phyloP scores from a whole-genome alignment of 2,888 invertebrate genomes.

The Drosophila bunnanda region DNA sequence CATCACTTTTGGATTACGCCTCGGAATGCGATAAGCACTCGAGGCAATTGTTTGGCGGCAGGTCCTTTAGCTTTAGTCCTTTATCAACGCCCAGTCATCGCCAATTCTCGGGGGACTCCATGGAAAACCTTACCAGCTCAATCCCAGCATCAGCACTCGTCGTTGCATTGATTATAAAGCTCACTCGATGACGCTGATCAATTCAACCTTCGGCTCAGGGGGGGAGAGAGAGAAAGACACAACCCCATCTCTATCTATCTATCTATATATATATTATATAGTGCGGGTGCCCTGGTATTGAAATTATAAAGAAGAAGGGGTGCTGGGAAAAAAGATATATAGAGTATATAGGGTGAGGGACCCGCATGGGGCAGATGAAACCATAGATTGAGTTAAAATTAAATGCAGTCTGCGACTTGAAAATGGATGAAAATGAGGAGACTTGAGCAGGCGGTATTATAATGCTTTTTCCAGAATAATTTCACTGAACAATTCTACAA shows the following conservation, averaged over 20 bases:
- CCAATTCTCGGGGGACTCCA: neutral
- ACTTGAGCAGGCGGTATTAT: neutral
- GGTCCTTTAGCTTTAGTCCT: conserved; percentile 14
- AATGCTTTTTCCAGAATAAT: neutral
- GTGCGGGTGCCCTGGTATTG: conserved; percentile 11
- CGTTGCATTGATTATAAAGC: conserved; percentile 22
- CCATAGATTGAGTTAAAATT: conserved; percentile 30
- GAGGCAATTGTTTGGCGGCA: conserved; percentile 7
- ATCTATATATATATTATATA: neutral
- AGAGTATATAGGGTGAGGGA: neutral
- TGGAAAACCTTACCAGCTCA: neutral
- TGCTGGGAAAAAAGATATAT: neutral
- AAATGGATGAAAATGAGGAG: conserved; percentile 24
- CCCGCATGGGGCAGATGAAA: conserved; percentile 42
- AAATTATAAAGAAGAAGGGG: neutral
- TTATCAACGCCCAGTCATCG: neutral
- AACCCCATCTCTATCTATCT: conserved; percentile 14
- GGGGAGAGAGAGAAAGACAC: conserved; percentile 1
- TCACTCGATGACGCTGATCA: conserved; percentile 50
- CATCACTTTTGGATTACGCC: conserved; percentile 23
- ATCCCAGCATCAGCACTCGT: conserved; percentile 13
- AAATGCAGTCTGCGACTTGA: neutral
- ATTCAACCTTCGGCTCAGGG: conserved; percentile 72
- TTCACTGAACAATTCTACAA: neutral
- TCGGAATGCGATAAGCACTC: conserved; percentile 21